Base-by-base conservation (phyloP, 2,797 vertebrate species). In the Simalia tracyae region DNA sequence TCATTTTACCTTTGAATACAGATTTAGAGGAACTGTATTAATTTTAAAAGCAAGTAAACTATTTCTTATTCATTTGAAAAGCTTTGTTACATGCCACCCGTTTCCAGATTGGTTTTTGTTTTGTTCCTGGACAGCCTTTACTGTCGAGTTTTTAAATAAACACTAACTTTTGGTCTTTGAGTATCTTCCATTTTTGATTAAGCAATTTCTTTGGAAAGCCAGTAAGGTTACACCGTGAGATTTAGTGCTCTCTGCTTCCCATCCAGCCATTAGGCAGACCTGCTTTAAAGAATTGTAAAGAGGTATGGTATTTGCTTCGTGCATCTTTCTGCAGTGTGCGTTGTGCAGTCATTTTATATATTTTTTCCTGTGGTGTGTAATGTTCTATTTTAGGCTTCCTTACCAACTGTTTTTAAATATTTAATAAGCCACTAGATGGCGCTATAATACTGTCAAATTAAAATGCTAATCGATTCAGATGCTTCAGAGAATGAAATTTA, bases 361-460 rank as follows among this genome's bases (percentile, higher is more conserved):
- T 46, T 24, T 81, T 22, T 76, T 46, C 11, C 0, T 54, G 50
- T 54, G 42, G 4, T 46, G 72, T 22, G 19, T 24, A 24, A 81
- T 54, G 50, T 54, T 81, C 36, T 81, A 24, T 81, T 46, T 76
- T 42, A 46, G 76, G 76, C n/a, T 86, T 68, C 72, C 22, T 60
- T 50, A 42, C 64, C 56, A 54, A 26, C 8, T 84, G 15, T 36
- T 86, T 63, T 17, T 84, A 89, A 92, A n/a, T 68, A 57, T 0
- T 0, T 11, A 57, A 4, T 42, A 84, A 0, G 5, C 94, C 97
- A 90, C 95, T 31, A 97, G 97, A 92, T 97, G 98, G 97, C 96
- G 96, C 96, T 36, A 94, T 93, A 97, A 92, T 89, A 93, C 96
- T 97, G 97, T 63, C 91, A 94, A 93, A 88, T 1, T 81, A 81